Percentiles rank a stretch among this genome's conserved stretches.
Conservation (phyloP, 2,113 vertebrate species). For the Gopherus evgoodei region DNA sequence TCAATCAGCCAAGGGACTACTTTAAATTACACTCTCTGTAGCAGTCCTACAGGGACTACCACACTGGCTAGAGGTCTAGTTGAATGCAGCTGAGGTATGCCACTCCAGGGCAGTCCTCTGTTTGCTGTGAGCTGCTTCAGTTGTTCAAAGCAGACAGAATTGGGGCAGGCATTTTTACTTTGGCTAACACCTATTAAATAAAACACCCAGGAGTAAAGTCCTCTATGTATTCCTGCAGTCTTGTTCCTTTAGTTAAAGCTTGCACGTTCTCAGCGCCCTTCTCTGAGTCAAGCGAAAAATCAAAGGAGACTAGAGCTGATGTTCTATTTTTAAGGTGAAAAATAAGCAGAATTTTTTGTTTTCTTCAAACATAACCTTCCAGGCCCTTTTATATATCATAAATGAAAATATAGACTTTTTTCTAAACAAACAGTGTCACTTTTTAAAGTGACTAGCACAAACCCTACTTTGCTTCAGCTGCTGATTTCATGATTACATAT, state of each 20-base stretch:
- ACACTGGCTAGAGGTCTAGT: neutral
- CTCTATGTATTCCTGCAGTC: neutral
- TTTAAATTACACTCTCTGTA: neutral
- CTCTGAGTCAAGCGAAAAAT: neutral
- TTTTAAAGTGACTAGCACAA: neutral
- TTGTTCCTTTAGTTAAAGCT: neutral
- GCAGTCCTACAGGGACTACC: neutral
- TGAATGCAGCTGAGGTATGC: neutral
- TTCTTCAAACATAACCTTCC: neutral
- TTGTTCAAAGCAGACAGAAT: conserved; percentile 15
- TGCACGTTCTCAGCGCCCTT: neutral
- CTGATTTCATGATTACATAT: neutral
- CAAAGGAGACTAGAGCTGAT: neutral
- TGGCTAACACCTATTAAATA: neutral
- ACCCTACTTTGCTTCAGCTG: neutral
- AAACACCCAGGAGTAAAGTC: neutral
- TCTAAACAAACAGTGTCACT: neutral
- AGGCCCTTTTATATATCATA: neutral
- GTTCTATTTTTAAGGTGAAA: neutral
- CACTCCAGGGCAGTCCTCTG: neutral
- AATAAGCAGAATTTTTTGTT: neutral
- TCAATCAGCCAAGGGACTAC: neutral
- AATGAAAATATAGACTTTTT: neutral
- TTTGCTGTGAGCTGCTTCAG: conserved; percentile 1
- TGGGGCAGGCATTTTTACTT: conserved; percentile 5